Evolutionary conservation across 1,140 invertebrate genomes (phyloP).

Genomic region (Euschistus heros): DNA sequence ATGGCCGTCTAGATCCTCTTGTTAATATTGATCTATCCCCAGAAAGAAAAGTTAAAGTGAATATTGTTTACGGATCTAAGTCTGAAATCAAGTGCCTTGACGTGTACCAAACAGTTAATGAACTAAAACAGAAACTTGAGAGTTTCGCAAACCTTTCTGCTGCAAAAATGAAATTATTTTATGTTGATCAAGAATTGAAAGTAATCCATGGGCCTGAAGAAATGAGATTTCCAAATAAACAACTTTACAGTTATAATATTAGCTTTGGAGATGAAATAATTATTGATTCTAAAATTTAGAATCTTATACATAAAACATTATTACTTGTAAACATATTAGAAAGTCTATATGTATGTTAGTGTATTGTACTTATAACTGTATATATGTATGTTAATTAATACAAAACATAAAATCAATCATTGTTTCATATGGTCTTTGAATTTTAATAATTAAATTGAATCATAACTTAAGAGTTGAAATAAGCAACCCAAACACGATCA

Average conservation of each 20-base stretch:
- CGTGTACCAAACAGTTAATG: slow-evolving; percentile 43
- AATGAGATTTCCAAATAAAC: slow-evolving; percentile 76
- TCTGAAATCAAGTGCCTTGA: slow-evolving; percentile 41
- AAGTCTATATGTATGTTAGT: neutral
- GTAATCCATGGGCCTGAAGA: slow-evolving; percentile 60
- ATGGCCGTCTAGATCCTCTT: slow-evolving; percentile 76
- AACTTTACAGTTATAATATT: slow-evolving; percentile 84
- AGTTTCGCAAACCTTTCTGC: slow-evolving; percentile 65
- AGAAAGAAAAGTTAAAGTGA: slow-evolving; percentile 74
- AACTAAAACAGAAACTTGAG: slow-evolving; percentile 69
- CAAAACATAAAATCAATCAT: no score
- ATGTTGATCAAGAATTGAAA: slow-evolving; percentile 56
- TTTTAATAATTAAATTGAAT: no score
- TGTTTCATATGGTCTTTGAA: no score
- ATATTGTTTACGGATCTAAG: slow-evolving; percentile 63
- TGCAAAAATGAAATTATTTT: slow-evolving; percentile 73
- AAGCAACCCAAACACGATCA: no score
- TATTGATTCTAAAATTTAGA: slow-evolving; percentile 46
- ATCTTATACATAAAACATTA: no score
- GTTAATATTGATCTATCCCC: slow-evolving; percentile 75
- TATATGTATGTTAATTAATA: no score
- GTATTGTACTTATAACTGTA: neutral
- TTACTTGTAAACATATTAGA: neutral
- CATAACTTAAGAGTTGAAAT: no score
- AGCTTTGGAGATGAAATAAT: slow-evolving; percentile 83